Conservation (phyloP, 1,140 invertebrate species). For the Drosophila sucinea region DNA sequence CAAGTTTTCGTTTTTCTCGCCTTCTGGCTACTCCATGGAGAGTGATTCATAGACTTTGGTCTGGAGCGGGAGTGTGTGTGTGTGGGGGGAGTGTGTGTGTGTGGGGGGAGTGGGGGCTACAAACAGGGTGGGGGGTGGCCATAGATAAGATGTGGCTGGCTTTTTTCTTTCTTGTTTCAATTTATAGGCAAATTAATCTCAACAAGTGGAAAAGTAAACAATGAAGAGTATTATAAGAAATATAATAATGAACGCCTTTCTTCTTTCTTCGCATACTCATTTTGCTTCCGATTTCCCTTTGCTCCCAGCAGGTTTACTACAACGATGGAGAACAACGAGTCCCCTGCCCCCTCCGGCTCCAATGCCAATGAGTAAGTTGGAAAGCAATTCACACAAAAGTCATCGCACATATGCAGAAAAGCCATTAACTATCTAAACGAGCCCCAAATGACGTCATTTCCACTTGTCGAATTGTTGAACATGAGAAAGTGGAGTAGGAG, state of each 20-base stretch:
- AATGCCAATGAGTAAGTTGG: conserved; percentile 71
- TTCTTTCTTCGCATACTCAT: neutral
- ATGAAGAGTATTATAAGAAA: neutral
- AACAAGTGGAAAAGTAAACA: conserved; percentile 24
- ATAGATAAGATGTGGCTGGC: conserved; percentile 61
- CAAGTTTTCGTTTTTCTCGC: conserved; percentile 51
- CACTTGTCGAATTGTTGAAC: conserved; percentile 10
- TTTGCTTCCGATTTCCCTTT: neutral
- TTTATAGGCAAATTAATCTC: conserved; percentile 39
- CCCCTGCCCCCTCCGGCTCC: conserved; percentile 65
- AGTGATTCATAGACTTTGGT: conserved; percentile 37
- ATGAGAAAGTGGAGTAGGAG: neutral
- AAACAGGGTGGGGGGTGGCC: neutral
- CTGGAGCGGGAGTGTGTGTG: neutral
- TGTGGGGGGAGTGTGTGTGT: neutral
- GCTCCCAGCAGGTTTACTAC: conserved; percentile 2
- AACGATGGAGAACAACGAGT: conserved; percentile 73
- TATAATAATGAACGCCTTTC: conserved; percentile 4
- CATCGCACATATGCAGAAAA: conserved; percentile 40
- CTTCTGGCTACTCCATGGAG: conserved; percentile 19
- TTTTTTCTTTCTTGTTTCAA: conserved; percentile 33
- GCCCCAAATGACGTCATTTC: conserved; percentile 39
- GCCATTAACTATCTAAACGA: neutral
- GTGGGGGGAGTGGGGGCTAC: neutral
- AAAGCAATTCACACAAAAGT: conserved; percentile 21